phyloP scores from a whole-genome alignment of 92 coral and sea anemone genomes.

The Porites evermanni region DNA sequence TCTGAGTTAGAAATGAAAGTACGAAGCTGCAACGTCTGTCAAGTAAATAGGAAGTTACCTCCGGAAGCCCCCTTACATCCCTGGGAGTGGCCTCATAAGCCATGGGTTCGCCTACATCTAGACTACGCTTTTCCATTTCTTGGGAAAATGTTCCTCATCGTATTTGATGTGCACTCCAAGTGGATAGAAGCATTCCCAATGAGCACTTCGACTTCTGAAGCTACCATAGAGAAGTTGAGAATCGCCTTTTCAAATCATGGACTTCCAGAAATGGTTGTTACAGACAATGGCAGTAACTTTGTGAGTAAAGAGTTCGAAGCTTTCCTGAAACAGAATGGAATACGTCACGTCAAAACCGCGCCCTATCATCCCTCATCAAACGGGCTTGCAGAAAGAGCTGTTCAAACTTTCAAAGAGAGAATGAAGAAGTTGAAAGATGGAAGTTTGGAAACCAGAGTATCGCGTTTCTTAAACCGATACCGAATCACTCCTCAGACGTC shows the following conservation, averaged over 20 bases:
- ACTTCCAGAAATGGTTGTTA: conserved; percentile 48
- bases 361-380: conserved; percentile 75
- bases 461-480: conserved; percentile 37
- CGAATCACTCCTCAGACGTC: conserved; percentile 65
- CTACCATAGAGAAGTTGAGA: conserved; percentile 43
- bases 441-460: conserved; percentile 13
- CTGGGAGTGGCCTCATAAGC: conserved; percentile 45
- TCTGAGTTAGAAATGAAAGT: no score
- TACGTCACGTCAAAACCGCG: conserved; percentile 50
- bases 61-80: conserved; percentile 50
- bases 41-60: conserved; percentile 18
- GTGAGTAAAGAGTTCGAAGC: not conserved
- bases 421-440: conserved; percentile 26
- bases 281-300: conserved; percentile 50
- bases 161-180: conserved; percentile 42
- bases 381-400: conserved; percentile 70
- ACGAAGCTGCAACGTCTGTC: conserved; percentile 3
- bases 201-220: conserved; percentile 24
- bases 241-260: conserved; percentile 44
- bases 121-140: conserved; percentile 36
- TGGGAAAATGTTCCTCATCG: conserved; percentile 17
- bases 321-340: conserved; percentile 42
- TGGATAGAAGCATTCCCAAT: conserved; percentile 45
- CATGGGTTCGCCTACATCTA: conserved; percentile 25
- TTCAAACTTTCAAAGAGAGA: conserved; percentile 58